phyloP scores from a whole-genome alignment of 1,140 invertebrate species.

The Eupristina koningsbergeri region DNA sequence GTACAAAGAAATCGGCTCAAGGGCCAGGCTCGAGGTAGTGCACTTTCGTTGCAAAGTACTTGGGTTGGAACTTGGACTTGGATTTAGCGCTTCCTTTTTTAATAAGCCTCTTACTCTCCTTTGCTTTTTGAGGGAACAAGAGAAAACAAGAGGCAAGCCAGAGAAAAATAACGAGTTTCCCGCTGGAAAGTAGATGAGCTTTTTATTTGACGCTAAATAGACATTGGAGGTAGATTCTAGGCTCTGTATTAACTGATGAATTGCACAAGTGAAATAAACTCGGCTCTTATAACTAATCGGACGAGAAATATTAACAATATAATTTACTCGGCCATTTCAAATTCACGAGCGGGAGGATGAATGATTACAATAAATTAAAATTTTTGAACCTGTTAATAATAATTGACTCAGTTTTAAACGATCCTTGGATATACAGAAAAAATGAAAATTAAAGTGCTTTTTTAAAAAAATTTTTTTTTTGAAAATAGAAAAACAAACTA shows the following conservation, averaged over 20 bases:
- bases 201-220: slow-evolving; percentile 10
- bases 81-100: slow-evolving; percentile 28
- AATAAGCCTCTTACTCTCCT: not conserved
- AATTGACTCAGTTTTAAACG: no score
- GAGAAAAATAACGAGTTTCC: slow-evolving; percentile 15
- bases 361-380: no score
- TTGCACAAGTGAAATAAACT: not conserved
- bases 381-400: no score
- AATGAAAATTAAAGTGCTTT: no score
- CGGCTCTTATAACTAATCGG: not conserved
- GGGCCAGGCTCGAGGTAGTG: slow-evolving; percentile 1
- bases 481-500: no score
- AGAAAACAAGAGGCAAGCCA: not conserved
- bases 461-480: no score
- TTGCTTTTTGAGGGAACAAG: not conserved
- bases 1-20: slow-evolving; percentile 7
- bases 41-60: slow-evolving; percentile 42
- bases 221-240: not conserved
- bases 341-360: no score
- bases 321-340: not conserved
- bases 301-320: not conserved
- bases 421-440: no score
- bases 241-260: not conserved
- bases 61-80: slow-evolving; percentile 10
- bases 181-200: not conserved